Evolutionary conservation across 2,888 invertebrate species (phyloP).

Genomic region (Neoitamus cyanurus): DNA sequence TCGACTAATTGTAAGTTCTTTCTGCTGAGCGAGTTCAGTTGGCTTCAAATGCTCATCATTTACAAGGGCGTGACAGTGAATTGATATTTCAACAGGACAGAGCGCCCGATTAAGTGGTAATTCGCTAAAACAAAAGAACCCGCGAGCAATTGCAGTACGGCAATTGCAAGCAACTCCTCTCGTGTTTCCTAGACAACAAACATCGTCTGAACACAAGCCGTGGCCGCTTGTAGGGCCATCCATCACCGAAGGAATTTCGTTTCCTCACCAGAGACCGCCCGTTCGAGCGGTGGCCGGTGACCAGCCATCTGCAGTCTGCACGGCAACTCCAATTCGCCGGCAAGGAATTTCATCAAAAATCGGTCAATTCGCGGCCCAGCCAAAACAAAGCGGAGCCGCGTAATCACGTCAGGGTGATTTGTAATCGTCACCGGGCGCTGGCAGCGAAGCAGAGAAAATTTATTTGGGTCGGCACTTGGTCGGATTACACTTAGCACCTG

Average conservation of each 20-base stretch:
- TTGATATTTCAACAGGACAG: not conserved
- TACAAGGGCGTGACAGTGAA: not conserved
- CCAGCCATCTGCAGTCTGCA: not conserved
- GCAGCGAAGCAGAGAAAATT: not conserved
- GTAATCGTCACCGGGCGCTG: not conserved
- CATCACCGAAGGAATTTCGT: not conserved
- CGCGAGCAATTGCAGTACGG: not conserved
- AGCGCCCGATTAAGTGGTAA: not conserved
- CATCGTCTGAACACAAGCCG: not conserved
- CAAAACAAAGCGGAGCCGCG: not conserved
- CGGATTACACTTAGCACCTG: slow-evolving; percentile 14
- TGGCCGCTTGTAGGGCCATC: not conserved
- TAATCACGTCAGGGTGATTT: not conserved
- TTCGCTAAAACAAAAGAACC: not conserved
- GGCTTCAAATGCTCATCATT: not conserved
- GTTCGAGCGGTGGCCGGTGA: too few relatives aligned
- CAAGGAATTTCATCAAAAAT: not conserved
- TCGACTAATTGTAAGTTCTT: not conserved
- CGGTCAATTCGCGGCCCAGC: not conserved
- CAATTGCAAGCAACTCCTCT: not conserved
- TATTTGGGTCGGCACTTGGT: not conserved
- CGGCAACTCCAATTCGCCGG: not conserved
- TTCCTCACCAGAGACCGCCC: not conserved
- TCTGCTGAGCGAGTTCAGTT: not conserved
- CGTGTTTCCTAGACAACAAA: not conserved